These are phyloP conservation scores for Cygnus olor DNA, from an alignment of 2,797 vertebrate genomes.

Conservation along the genomic window DNA sequence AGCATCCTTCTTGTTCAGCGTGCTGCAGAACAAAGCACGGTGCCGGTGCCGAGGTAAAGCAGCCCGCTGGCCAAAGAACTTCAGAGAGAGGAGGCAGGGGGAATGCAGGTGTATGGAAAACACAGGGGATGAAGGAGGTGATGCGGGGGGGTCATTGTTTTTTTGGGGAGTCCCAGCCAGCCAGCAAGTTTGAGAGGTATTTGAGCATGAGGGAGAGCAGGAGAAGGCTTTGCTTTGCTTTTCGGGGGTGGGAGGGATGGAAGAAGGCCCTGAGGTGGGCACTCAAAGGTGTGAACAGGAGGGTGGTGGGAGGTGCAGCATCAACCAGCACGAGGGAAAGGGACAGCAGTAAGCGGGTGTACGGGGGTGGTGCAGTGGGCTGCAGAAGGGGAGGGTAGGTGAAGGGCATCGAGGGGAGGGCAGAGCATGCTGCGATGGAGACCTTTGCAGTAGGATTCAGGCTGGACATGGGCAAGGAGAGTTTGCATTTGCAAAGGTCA, in stretches of 20 bases:
- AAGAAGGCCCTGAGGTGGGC: neutral
- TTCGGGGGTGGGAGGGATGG: neutral
- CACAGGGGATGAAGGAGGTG: neutral
- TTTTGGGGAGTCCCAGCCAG: neutral
- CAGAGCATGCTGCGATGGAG: accelerated
- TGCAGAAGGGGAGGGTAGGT: neutral
- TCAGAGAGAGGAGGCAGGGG: neutral
- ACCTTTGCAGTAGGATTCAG: neutral
- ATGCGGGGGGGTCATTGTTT: accelerated
- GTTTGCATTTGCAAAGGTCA: neutral
- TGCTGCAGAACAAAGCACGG: accelerated
- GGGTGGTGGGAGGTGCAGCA: neutral
- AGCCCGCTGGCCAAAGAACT: neutral
- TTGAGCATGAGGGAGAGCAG: neutral
- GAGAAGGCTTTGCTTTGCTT: neutral
- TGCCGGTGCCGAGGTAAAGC: neutral
- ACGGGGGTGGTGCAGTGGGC: neutral
- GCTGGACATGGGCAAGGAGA: accelerated
- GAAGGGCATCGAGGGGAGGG: neutral
- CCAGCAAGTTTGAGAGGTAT: neutral
- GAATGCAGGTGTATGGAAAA: neutral
- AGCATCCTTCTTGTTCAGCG: neutral
- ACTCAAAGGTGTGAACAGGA: neutral
- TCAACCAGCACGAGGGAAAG: neutral
- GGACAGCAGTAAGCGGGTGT: accelerated